Conservation (phyloP, 23 tunicate genomes). For the Ciona savignyi region DNA sequence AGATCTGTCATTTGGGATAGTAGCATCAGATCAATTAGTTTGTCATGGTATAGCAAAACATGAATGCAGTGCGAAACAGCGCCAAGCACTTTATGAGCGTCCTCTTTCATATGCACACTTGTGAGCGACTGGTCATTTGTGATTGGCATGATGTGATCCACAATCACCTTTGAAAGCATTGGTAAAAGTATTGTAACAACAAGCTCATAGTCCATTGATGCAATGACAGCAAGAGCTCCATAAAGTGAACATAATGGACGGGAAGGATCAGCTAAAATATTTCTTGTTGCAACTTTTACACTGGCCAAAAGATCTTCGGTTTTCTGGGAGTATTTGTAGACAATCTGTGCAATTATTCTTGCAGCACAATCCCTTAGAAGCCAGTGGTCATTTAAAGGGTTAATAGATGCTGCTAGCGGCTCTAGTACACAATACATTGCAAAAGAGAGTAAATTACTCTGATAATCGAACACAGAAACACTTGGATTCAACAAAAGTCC, state of each 20-base stretch:
- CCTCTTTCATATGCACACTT: constrained; percentile 45
- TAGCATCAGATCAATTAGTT: background rate
- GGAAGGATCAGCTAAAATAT: constrained; percentile 44
- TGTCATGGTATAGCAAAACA: background rate
- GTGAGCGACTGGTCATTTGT: constrained; percentile 25
- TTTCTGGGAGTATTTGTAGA: constrained; percentile 19
- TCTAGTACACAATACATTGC: constrained; percentile 72
- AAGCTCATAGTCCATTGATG: constrained; percentile 10
- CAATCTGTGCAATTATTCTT: constrained; percentile 26
- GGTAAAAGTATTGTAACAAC: constrained; percentile 31
- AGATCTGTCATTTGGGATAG: background rate
- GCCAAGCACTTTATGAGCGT: constrained; percentile 65
- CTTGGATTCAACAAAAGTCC: constrained; percentile 36
- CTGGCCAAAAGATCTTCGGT: constrained; percentile 8
- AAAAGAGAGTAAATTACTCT: constrained; percentile 39
- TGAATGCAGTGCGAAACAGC: constrained; percentile 2
- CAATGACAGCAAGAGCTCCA: constrained; percentile 49
- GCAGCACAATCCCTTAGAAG: constrained; percentile 69
- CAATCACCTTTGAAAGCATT: constrained; percentile 13
- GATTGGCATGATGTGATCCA: constrained; percentile 17
- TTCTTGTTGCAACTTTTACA: constrained; percentile 4
- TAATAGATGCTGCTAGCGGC: constrained; percentile 81
- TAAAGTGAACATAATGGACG: constrained; percentile 79
- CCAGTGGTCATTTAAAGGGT: constrained; percentile 87
- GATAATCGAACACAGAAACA: constrained; percentile 20